Conservation (phyloP, 2,797 vertebrate genomes). For the Mareca strepera region DNA sequence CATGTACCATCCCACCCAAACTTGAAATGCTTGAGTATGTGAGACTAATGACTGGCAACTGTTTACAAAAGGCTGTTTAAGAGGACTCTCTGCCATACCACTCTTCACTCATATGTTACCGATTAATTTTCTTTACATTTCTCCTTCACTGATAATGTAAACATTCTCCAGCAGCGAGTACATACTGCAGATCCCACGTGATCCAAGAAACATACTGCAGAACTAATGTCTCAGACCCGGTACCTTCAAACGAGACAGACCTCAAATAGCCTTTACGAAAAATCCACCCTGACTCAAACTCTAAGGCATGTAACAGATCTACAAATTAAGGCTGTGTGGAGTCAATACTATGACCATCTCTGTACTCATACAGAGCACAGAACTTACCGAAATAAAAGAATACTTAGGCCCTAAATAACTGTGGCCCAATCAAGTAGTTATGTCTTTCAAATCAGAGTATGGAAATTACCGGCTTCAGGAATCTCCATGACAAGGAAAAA, state of each 20-base stretch:
- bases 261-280: not conserved
- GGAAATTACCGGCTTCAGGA: not conserved
- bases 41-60: not conserved
- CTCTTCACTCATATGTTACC: not conserved
- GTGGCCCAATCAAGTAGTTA: not conserved
- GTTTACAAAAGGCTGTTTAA: not conserved
- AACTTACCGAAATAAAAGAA: not conserved
- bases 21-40: not conserved
- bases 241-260: not conserved
- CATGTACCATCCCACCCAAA: not conserved
- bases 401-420: not conserved
- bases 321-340: not conserved
- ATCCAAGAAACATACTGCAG: not conserved
- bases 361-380: not conserved
- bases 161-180: not conserved
- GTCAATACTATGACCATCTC: not conserved
- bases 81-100: not conserved
- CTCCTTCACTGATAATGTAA: conserved; percentile 3
- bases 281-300: not conserved
- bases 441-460: not conserved
- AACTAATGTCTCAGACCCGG: not conserved
- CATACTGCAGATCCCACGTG: not conserved
- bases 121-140: not conserved
- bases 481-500: not conserved
- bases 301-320: not conserved